These are phyloP conservation scores for Ruditapes philippinarum DNA, from an alignment of 1,140 invertebrate species.

Conservation along the genomic window DNA sequence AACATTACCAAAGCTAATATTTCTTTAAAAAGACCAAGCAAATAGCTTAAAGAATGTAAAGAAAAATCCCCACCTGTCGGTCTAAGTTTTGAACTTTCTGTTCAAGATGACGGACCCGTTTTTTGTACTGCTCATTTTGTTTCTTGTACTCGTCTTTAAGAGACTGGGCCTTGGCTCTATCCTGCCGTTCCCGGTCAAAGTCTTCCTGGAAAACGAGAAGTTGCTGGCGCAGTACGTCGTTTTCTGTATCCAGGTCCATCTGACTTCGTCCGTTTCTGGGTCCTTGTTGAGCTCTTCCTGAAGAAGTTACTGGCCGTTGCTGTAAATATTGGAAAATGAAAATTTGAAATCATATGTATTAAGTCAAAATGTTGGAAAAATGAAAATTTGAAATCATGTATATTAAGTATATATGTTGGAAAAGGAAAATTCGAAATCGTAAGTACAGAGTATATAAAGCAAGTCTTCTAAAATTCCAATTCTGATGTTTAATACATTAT, in stretches of 20 bases:
- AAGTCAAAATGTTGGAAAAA: no score
- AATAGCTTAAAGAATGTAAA: not conserved
- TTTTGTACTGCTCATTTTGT: conserved; percentile 62
- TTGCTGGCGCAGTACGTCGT: conserved; percentile 66
- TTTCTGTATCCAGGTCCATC: conserved; percentile 63
- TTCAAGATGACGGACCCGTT: conserved; percentile 52
- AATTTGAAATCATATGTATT: no score
- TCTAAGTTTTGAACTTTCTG: conserved; percentile 44
- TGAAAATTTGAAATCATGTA: no score
- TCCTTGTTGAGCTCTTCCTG: not conserved
- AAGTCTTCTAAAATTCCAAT: no score
- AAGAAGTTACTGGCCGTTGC: not conserved
- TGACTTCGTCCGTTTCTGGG: not conserved
- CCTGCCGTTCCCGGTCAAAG: conserved; percentile 73
- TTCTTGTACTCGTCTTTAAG: conserved; percentile 42
- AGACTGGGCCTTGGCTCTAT: conserved; percentile 68
- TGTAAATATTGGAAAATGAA: no score
- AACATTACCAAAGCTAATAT: no score
- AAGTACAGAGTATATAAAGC: no score
- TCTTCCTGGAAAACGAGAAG: conserved; percentile 73
- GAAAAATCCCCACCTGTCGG: conserved; percentile 36
- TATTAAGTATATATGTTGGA: no score
- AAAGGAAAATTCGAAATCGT: no score
- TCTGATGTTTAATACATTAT: no score
- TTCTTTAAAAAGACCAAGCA: no score